Base-by-base conservation (phyloP, 1,140 invertebrate species). In the Macrosteles quadrilineatus region DNA sequence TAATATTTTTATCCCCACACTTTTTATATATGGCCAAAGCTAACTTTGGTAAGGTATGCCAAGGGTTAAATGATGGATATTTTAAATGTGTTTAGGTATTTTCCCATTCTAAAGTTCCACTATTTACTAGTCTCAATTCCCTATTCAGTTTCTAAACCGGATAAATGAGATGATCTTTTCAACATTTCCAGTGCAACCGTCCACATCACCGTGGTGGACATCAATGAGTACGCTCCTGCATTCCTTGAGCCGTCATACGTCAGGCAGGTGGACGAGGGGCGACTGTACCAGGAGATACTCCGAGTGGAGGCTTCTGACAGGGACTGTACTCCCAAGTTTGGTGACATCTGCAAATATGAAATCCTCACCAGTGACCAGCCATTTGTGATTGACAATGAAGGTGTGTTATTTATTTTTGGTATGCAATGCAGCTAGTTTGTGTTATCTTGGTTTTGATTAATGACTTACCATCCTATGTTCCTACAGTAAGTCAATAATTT, bases 271-370 rank as follows among this genome's bases (percentile, higher is more conserved):
- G 94, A 97, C 80, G 97, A 98, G 78, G 95, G 94, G 6, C 87
- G 91, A 12, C 82, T 98, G 12, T 96, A 95, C 80, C 90, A 94
- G 76, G 91, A 95, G 78, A 92, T 98, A 36, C 85, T 98, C 2
- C 87, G 93, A 17, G 92, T 98, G 0, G 91, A 95, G 77, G 96
- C 96, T 0, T 89, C 89, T 0, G 96, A 98, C 77, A 84, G 92
- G 32, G 96, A 98, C 79, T 95, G 94, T 78, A 96, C 95, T 1
- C 91, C 93, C 14, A 90, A 94, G 72, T 97, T 91, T 80, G 93
- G 94, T 2, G 93, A 96, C 77, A 94, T 98, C 25, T 98, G 96
- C 88, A 95, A 95, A 78, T 98, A 98, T 82, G 93, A 97, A 78
- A 96, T 98, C 71, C 81, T 96, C 0, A 95, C 92, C 0, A 86